These are phyloP conservation scores for Nymphalis polychloros DNA, from an alignment of 2,888 invertebrate species.

Conservation along the genomic window DNA sequence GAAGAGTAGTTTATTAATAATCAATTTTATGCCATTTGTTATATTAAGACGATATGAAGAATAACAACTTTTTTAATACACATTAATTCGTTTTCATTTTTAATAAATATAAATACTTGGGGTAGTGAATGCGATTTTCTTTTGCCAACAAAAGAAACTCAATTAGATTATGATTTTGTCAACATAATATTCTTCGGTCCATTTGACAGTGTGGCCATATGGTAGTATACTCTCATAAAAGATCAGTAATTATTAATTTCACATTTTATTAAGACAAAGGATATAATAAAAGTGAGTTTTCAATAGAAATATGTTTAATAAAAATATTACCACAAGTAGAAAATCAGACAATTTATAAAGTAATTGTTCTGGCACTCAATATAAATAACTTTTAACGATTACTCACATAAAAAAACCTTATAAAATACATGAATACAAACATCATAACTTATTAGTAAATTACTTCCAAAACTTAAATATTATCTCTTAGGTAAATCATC, in stretches of 20 bases:
- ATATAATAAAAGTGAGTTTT: not conserved
- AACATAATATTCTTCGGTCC: too few relatives aligned
- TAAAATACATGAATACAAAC: slow-evolving; percentile 31
- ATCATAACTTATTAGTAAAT: slow-evolving; percentile 21
- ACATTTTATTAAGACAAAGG: not conserved
- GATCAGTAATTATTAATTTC: not conserved
- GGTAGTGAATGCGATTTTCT: too few relatives aligned
- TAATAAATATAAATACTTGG: too few relatives aligned
- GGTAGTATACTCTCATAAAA: too few relatives aligned
- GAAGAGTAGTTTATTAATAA: slow-evolving; percentile 50
- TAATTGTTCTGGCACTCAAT: slow-evolving; percentile 18
- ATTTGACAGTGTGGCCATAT: too few relatives aligned
- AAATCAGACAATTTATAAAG: slow-evolving; percentile 11
- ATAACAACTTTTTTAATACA: not conserved
- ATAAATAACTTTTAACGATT: slow-evolving; percentile 17
- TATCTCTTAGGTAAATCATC: slow-evolving; percentile 4
- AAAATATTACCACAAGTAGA: slow-evolving; percentile 5
- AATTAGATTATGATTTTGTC: too few relatives aligned
- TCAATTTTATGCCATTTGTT: not conserved
- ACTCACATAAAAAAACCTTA: slow-evolving; percentile 28
- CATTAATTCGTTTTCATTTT: not conserved
- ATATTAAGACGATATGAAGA: not conserved
- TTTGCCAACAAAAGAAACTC: too few relatives aligned
- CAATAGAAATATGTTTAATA: slow-evolving; percentile 12
- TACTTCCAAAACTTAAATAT: slow-evolving; percentile 21